phyloP scores from a whole-genome alignment of 2,888 invertebrate genomes.

The Linnaemya tessellans region DNA sequence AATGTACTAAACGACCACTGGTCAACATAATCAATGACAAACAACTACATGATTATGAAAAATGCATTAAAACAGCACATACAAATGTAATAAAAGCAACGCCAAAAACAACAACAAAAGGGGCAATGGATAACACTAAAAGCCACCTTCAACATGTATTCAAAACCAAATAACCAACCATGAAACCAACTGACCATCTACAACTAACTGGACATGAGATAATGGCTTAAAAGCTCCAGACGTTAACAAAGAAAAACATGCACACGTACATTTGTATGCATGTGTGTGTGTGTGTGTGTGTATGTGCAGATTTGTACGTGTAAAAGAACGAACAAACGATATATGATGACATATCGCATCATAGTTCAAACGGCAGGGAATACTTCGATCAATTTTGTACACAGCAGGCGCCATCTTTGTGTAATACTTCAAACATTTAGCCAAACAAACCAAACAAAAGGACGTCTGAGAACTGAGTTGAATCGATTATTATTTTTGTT shows the following conservation, averaged over 20 bases:
- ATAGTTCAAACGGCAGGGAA: constrained; percentile 84
- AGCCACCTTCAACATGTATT: constrained; percentile 58
- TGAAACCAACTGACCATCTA: constrained; percentile 33
- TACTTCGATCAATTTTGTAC: constrained; percentile 83
- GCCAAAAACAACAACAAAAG: constrained; percentile 1
- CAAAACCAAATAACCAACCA: constrained; percentile 34
- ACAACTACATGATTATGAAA: constrained; percentile 59
- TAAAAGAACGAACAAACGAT: constrained; percentile 72
- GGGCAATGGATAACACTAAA: constrained; percentile 27
- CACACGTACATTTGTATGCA: too few species aligned
- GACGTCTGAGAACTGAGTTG: constrained; percentile 42
- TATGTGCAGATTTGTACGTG: not conserved
- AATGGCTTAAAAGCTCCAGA: constrained; percentile 53
- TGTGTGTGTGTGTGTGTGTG: not conserved
- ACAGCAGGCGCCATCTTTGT: constrained; percentile 82
- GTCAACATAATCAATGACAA: constrained; percentile 68
- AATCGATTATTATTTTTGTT: not conserved
- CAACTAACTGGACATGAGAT: constrained; percentile 28
- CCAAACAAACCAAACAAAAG: constrained; percentile 60
- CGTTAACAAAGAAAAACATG: constrained; percentile 33
- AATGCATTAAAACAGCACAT: constrained; percentile 40
- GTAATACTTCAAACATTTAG: constrained; percentile 59
- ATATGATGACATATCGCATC: constrained; percentile 84
- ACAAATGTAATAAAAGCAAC: constrained; percentile 9
- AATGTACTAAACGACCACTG: constrained; percentile 62